These are phyloP conservation scores for Pollenia griseotomentosa DNA, from an alignment of 2,888 invertebrate species.

Conservation along the genomic window DNA sequence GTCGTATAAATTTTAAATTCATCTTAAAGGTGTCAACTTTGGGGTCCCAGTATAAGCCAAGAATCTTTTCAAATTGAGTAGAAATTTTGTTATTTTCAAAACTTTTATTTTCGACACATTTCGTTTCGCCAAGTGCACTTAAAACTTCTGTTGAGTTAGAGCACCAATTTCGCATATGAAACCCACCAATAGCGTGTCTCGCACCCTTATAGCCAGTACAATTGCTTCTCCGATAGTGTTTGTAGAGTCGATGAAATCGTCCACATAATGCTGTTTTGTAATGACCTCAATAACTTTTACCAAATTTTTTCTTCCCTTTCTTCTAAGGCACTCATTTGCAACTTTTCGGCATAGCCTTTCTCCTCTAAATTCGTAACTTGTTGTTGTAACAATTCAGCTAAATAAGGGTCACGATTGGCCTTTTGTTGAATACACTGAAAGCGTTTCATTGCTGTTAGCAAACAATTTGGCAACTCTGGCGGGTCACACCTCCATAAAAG, in stretches of 20 bases:
- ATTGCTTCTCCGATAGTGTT: conserved; percentile 7
- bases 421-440: conserved; percentile 54
- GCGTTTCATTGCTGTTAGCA: conserved; percentile 30
- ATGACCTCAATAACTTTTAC: conserved; percentile 27
- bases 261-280: conserved; percentile 30
- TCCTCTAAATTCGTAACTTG: conserved; percentile 58
- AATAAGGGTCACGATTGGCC: not conserved
- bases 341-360: conserved; percentile 49
- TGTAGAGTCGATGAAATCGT: conserved; percentile 16
- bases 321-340: not conserved
- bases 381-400: conserved; percentile 29
- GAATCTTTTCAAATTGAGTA: conserved; percentile 12
- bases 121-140: conserved; percentile 37
- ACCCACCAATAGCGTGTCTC: conserved; percentile 28
- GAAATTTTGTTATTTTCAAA: not conserved
- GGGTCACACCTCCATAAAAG: conserved; percentile 46
- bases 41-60: conserved; percentile 26
- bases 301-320: conserved; percentile 14
- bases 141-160: conserved; percentile 36
- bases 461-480: conserved; percentile 45
- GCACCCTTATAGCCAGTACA: conserved; percentile 11
- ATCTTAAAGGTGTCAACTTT: conserved; percentile 33
- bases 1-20: conserved; percentile 37
- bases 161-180: conserved; percentile 46
- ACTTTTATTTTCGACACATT: not conserved